Base-by-base conservation (phyloP, 1,140 invertebrate species). In the Aethina tumida region DNA sequence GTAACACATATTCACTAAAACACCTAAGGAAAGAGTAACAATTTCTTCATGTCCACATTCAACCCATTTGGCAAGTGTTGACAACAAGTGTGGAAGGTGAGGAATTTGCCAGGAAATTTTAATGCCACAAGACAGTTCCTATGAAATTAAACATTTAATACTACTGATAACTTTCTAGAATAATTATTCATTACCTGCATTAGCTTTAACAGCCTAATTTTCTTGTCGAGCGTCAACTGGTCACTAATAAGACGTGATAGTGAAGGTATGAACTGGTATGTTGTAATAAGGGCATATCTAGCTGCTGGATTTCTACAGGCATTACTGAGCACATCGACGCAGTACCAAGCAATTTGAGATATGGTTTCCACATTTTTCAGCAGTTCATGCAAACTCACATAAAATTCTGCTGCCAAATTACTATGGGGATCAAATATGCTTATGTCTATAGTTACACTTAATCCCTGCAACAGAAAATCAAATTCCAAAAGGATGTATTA, bases 1-100 rank as follows among this genome's bases (percentile, higher is more conserved):
- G 47, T 79, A 75, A 52, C 77, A 81, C 8, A 83, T 58, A 64
- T 81, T 81, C 1, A 78, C 74, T n/a, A 83, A 55, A n/a, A 81
- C 69, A 0, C 74, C 73, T 3, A 83, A 60, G 0, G 75, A 73
- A 18, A 75, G 62, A 7, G 70, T 62, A 0, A 63, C 59, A 13
- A 78, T 71, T 3, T 72, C 62, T 21, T 71, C 63, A 17, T 73
- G 66, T 30, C 74, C 68, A 2, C 55, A 52, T 31, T 69, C 63
- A 36, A 79, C 68, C 71, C 72, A 81, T 17, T 70, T 66, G 1
- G 71, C 70, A 12, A 81, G 49, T 9, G 66, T 71, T 9, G 69
- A 67, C 55, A 83, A 73, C 21, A 81, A 59, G 42, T 68, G 65
- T 2, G 69, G 56, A 19, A 81, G 61, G 50, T 81, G 73, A 2